phyloP scores from a whole-genome alignment of 2,888 invertebrate genomes.

The Hemicrepidius hirtus region DNA sequence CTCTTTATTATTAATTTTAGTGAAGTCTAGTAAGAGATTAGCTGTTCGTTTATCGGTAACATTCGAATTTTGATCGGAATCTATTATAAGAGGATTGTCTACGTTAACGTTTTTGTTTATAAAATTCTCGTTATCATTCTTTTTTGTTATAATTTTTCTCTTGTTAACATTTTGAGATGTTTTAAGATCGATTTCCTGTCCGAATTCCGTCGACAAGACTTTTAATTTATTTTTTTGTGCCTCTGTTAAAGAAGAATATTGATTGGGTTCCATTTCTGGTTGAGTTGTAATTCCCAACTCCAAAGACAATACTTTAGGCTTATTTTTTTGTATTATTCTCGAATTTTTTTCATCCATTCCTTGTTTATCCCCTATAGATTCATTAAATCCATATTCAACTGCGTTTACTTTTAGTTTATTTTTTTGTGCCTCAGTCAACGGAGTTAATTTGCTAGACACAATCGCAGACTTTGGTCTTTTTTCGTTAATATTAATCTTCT shows the following conservation, averaged over 20 bases:
- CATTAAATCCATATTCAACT: conserved; percentile 74
- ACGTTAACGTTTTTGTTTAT: conserved; percentile 59
- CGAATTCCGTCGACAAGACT: conserved; percentile 74
- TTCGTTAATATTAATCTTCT: neutral
- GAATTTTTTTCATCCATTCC: conserved; percentile 55
- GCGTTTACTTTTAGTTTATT: conserved; percentile 78
- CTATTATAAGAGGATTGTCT: neutral
- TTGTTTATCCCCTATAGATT: too few species aligned
- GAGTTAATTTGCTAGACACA: too few species aligned
- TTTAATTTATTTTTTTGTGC: conserved; percentile 78
- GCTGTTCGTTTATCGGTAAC: conserved; percentile 39
- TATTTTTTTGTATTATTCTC: conserved; percentile 72
- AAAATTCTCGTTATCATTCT: conserved; percentile 63
- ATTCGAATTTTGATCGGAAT: neutral
- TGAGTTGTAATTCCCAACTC: conserved; percentile 70
- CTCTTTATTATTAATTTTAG: conserved; percentile 47
- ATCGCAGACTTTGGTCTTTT: too few species aligned
- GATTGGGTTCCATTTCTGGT: conserved; percentile 58
- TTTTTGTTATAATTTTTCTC: neutral
- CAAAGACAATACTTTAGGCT: conserved; percentile 74
- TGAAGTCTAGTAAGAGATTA: conserved; percentile 61
- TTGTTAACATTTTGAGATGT: neutral
- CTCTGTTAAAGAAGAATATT: conserved; percentile 74
- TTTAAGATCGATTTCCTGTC: neutral
- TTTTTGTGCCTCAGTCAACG: conserved; percentile 75